These are phyloP conservation scores for Myrmecobius fasciatus DNA, from an alignment of 2,113 vertebrate species.

Conservation along the genomic window DNA sequence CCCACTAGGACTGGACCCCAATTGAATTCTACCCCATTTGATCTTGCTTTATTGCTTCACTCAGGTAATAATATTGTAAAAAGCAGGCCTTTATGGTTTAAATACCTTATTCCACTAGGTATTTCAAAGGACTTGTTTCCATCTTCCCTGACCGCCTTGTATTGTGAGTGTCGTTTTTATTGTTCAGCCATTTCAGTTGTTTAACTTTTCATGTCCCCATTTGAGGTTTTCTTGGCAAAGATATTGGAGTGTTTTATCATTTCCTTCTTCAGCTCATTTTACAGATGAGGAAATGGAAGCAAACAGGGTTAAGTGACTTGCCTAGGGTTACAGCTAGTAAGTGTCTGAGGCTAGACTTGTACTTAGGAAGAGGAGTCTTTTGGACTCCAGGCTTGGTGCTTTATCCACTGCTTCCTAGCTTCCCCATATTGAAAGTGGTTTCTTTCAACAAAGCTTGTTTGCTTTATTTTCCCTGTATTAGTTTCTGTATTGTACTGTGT, in stretches of 20 bases:
- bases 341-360: neutral
- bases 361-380: neutral
- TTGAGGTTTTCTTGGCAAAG: neutral
- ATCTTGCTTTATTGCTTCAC: neutral
- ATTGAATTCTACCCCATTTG: neutral
- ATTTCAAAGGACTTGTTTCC: neutral
- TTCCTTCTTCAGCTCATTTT: neutral
- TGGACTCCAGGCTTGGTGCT: neutral
- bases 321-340: neutral
- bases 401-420: neutral
- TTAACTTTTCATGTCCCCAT: neutral
- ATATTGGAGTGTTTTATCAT: neutral
- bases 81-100: neutral
- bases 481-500: neutral
- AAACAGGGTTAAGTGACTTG: neutral
- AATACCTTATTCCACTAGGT: neutral
- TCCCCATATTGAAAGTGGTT: neutral
- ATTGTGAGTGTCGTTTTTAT: neutral
- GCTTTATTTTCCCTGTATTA: neutral
- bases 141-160: neutral
- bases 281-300: neutral
- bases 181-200: neutral
- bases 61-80: neutral
- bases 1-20: neutral
- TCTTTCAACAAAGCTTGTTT: neutral